Conservation (phyloP, 2,113 vertebrate species). For the Pionites leucogaster region DNA sequence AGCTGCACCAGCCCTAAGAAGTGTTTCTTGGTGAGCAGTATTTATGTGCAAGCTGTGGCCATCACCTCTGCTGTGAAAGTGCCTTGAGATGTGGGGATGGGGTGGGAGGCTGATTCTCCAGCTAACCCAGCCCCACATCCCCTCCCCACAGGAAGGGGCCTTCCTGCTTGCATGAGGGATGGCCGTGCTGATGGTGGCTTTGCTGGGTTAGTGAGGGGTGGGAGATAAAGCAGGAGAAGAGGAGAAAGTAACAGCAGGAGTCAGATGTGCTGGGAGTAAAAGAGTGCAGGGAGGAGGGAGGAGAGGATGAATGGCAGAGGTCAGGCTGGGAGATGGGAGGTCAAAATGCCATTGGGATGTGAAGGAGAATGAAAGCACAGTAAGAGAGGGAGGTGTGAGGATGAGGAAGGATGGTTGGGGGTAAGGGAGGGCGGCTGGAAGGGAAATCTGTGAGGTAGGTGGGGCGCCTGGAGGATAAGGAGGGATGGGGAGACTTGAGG, state of each 20-base stretch:
- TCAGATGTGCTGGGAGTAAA: not conserved
- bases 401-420: not conserved
- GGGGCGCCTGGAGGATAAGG: not conserved
- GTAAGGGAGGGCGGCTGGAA: not conserved
- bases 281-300: not conserved
- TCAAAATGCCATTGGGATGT: not conserved
- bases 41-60: not conserved
- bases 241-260: not conserved
- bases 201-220: not conserved
- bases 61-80: not conserved
- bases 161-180: not conserved
- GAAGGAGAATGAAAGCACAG: not conserved
- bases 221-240: not conserved
- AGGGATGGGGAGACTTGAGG: not conserved
- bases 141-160: not conserved
- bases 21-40: not conserved
- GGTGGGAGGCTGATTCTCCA: not conserved
- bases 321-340: not conserved
- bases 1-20: not conserved
- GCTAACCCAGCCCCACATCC: not conserved
- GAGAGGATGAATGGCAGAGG: not conserved
- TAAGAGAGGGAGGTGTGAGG: not conserved
- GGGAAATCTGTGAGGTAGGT: not conserved
- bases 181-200: not conserved
- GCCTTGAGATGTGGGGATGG: not conserved